phyloP scores from a whole-genome alignment of 2,113 vertebrate species.

The Amazona vittata region DNA sequence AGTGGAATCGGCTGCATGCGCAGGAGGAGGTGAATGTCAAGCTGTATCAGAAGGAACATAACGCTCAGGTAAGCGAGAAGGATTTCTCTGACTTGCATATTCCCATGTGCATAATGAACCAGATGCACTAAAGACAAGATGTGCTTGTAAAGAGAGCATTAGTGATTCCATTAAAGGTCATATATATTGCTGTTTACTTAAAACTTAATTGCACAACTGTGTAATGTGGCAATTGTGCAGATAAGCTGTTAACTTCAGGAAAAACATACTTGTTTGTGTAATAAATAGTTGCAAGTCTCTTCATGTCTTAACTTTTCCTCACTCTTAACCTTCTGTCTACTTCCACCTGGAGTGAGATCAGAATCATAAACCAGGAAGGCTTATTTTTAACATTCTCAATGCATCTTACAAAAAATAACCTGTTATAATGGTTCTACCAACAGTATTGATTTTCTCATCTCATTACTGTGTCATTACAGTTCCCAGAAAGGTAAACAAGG shows the following conservation, averaged over 20 bases:
- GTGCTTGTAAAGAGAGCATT: not conserved
- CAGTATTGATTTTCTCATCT: not conserved
- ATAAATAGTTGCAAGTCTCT: not conserved
- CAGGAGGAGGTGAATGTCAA: constrained; percentile 61
- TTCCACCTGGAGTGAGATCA: not conserved
- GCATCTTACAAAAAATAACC: not conserved
- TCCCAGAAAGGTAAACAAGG: not conserved
- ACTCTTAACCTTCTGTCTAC: not conserved
- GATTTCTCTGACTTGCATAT: fast-evolving
- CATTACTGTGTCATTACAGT: not conserved
- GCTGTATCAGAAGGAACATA: constrained; percentile 59
- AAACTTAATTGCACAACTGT: not conserved
- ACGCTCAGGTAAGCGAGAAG: constrained; percentile 62
- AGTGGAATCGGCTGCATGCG: constrained; percentile 35
- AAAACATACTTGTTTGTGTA: not conserved
- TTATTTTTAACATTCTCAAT: not conserved
- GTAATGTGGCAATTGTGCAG: not conserved
- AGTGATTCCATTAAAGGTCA: not conserved
- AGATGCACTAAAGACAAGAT: not conserved
- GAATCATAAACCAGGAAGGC: not conserved
- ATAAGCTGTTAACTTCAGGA: not conserved
- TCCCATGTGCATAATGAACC: not conserved
- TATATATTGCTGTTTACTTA: not conserved
- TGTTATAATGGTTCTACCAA: not conserved
- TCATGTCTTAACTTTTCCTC: not conserved